These are phyloP conservation scores for Latheticus oryzae DNA, from an alignment of 2,888 invertebrate species.

Conservation along the genomic window DNA sequence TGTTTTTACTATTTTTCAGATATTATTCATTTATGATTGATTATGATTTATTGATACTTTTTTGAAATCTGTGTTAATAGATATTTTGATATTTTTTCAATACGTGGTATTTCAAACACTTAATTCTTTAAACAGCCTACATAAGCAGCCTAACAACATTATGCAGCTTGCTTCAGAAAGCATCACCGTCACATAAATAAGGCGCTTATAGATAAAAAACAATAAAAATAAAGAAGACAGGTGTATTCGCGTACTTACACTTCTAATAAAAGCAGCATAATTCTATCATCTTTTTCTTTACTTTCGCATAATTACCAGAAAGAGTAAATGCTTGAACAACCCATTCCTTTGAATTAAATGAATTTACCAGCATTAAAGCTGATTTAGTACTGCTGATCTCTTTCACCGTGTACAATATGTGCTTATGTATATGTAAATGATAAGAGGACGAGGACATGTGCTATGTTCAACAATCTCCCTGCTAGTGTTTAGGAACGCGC, in stretches of 20 bases:
- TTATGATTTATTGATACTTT: too few relatives aligned
- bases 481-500: slow-evolving; percentile 55
- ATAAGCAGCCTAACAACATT: slow-evolving; percentile 12
- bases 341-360: slow-evolving; percentile 14
- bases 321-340: too few relatives aligned
- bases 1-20: too few relatives aligned
- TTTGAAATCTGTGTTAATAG: too few relatives aligned
- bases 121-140: too few relatives aligned
- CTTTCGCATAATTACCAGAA: slow-evolving; percentile 10
- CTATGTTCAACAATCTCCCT: slow-evolving; percentile 35
- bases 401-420: slow-evolving; percentile 37
- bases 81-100: too few relatives aligned
- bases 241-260: slow-evolving; percentile 4
- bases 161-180: slow-evolving; percentile 2
- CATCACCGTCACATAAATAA: slow-evolving; percentile 9
- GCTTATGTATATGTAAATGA: slow-evolving; percentile 42
- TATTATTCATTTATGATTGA: too few relatives aligned
- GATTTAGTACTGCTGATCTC: slow-evolving; percentile 30
- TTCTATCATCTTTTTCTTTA: slow-evolving; percentile 3
- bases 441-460: slow-evolving; percentile 42
- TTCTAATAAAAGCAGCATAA: slow-evolving; percentile 21
- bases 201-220: slow-evolving; percentile 5
- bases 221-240: slow-evolving; percentile 3
- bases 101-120: too few relatives aligned
- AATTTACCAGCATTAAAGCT: slow-evolving; percentile 3